Conservation (phyloP, 2,888 invertebrate species). For the Spodoptera exigua region DNA sequence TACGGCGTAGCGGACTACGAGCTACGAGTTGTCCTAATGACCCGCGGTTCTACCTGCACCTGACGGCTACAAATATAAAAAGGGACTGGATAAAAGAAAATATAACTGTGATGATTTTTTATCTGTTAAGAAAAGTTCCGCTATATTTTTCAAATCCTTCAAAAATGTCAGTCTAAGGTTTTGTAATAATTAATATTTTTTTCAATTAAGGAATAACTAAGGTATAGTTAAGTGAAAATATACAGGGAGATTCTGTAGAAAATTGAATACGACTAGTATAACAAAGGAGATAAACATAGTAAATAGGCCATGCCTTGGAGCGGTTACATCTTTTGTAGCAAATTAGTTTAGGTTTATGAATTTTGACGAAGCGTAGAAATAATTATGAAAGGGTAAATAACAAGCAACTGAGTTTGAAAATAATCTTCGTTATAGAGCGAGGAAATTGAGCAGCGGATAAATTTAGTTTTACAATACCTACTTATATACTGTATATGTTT, state of each 20-base stretch:
- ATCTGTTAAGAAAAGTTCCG: conserved; percentile 51
- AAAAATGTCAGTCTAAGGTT: conserved; percentile 11
- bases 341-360: conserved; percentile 43
- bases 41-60: conserved; percentile 75
- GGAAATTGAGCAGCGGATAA: conserved; percentile 1
- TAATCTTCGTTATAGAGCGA: conserved; percentile 26
- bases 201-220: conserved; percentile 18
- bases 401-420: conserved; percentile 30
- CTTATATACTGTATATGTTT: no score
- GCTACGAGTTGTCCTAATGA: conserved; percentile 74
- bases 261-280: conserved; percentile 20
- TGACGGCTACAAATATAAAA: conserved; percentile 75
- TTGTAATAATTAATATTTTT: conserved; percentile 17
- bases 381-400: conserved; percentile 35
- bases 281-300: conserved; percentile 26
- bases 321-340: conserved; percentile 42
- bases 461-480: conserved; percentile 2
- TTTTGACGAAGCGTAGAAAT: conserved; percentile 38
- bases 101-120: conserved; percentile 66
- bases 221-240: conserved; percentile 9
- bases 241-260: conserved; percentile 9
- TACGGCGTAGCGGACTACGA: conserved; percentile 59
- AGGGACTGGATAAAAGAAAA: conserved; percentile 73
- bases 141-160: conserved; percentile 42
- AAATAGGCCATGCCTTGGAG: conserved; percentile 39